Evolutionary conservation across 2,797 vertebrate species (phyloP).

Genomic region (Arctocebus calabarensis): DNA sequence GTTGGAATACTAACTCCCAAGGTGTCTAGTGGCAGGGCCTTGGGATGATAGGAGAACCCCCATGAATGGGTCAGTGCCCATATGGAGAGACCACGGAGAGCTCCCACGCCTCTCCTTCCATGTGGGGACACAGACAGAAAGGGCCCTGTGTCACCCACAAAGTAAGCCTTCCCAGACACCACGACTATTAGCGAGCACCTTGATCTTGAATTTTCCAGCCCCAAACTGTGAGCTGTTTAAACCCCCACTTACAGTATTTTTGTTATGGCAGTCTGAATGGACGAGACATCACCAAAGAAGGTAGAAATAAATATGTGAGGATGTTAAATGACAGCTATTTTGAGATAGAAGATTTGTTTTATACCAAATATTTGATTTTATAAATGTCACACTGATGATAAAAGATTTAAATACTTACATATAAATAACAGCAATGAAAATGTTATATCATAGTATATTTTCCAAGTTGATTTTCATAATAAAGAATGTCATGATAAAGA

Average conservation of each 20-base stretch:
- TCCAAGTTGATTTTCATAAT: slow-evolving; percentile 20
- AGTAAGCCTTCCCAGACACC: not conserved
- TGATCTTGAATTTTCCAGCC: not conserved
- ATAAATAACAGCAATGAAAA: slow-evolving; percentile 16
- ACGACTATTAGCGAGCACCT: not conserved
- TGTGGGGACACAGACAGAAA: not conserved
- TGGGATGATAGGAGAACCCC: not conserved
- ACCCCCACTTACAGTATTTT: not conserved
- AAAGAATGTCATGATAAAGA: not conserved
- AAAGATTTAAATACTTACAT: not conserved
- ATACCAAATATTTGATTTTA: slow-evolving; percentile 32
- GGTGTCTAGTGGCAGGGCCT: not conserved
- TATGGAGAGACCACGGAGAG: not conserved
- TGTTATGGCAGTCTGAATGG: not conserved
- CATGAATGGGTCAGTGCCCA: not conserved
- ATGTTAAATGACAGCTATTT: slow-evolving; percentile 6
- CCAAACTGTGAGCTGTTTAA: not conserved
- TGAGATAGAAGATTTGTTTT: slow-evolving; percentile 32
- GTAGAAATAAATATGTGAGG: not conserved
- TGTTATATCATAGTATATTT: not conserved
- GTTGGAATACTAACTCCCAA: not conserved
- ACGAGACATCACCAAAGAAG: not conserved
- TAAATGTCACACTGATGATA: not conserved
- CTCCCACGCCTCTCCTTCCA: not conserved
- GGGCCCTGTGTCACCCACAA: not conserved